phyloP scores from a whole-genome alignment of 2,797 vertebrate genomes.

The Danio albolineatus region DNA sequence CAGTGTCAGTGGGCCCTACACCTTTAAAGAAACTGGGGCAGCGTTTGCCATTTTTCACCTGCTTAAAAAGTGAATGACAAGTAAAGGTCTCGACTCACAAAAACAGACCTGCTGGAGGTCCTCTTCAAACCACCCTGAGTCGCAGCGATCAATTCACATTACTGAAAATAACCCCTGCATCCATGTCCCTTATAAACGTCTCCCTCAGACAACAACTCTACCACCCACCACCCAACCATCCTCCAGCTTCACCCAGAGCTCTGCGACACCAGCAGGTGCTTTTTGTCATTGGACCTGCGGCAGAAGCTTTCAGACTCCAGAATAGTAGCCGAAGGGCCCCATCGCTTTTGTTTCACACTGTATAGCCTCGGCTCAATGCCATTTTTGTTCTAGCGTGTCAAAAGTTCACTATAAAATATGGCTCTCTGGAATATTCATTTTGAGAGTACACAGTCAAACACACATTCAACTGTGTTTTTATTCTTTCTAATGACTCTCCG shows the following conservation, averaged over 20 bases:
- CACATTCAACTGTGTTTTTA: conserved; percentile 32
- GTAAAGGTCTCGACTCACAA: conserved; percentile 57
- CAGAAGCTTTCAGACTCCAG: conserved; percentile 55
- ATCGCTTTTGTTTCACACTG: conserved; percentile 31
- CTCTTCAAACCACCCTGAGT: conserved; percentile 59
- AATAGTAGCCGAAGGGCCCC: conserved; percentile 59
- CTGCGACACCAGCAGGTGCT: conserved; percentile 72
- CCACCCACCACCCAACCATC: conserved; percentile 55
- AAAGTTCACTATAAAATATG: conserved; percentile 54
- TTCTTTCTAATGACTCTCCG: conserved; percentile 33
- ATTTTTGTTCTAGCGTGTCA: conserved; percentile 54
- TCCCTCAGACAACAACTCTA: conserved; percentile 38
- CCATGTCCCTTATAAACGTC: conserved; percentile 44
- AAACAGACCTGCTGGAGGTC: conserved; percentile 64
- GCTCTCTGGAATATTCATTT: conserved; percentile 40
- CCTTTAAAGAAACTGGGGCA: conserved; percentile 38
- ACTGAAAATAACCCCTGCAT: conserved; percentile 64
- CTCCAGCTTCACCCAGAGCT: conserved; percentile 52
- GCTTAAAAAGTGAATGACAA: conserved; percentile 57
- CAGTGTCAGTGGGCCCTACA: conserved; percentile 42
- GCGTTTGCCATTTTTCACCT: conserved; percentile 45
- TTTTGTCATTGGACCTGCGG: conserved; percentile 54
- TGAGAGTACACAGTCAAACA: conserved; percentile 9
- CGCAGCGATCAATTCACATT: conserved; percentile 67
- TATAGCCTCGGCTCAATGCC: conserved; percentile 50